Conservation (phyloP, 1,140 invertebrate genomes). For the Pantala flavescens region DNA sequence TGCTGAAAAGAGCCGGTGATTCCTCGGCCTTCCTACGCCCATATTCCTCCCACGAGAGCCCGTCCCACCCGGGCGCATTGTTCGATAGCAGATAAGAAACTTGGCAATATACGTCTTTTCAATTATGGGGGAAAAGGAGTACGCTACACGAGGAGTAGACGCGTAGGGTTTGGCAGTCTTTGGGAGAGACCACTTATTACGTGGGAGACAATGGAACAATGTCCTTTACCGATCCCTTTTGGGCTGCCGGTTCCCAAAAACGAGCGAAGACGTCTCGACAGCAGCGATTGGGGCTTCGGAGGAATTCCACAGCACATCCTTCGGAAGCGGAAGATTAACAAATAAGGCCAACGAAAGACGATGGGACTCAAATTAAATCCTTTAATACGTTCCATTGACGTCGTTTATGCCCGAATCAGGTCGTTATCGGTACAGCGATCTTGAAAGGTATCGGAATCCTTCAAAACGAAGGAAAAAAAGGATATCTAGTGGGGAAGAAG, state of each 20-base stretch:
- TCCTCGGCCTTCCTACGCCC: background rate
- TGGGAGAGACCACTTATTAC: background rate
- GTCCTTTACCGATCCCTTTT: background rate
- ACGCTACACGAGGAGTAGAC: background rate
- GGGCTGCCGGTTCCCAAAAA: background rate
- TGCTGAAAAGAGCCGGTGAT: background rate
- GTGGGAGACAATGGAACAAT: constrained; percentile 5
- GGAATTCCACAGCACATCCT: background rate
- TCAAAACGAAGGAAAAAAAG: no score
- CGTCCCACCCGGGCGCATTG: background rate
- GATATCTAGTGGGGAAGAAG: no score
- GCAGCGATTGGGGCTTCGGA: background rate
- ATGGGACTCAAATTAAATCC: no score
- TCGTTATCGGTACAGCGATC: no score
- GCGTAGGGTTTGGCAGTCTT: background rate
- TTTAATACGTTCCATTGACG: no score
- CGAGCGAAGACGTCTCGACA: background rate
- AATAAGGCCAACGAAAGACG: no score
- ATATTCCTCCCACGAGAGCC: background rate
- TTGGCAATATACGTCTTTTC: constrained; percentile 5
- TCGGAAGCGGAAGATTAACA: no score
- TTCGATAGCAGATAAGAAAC: constrained; percentile 6
- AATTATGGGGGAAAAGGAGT: constrained; percentile 1
- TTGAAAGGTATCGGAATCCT: no score
- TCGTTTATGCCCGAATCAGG: no score